phyloP scores from a whole-genome alignment of 37 sponge, comb jelly and placozoan genomes.

The Spongilla lacustris region DNA sequence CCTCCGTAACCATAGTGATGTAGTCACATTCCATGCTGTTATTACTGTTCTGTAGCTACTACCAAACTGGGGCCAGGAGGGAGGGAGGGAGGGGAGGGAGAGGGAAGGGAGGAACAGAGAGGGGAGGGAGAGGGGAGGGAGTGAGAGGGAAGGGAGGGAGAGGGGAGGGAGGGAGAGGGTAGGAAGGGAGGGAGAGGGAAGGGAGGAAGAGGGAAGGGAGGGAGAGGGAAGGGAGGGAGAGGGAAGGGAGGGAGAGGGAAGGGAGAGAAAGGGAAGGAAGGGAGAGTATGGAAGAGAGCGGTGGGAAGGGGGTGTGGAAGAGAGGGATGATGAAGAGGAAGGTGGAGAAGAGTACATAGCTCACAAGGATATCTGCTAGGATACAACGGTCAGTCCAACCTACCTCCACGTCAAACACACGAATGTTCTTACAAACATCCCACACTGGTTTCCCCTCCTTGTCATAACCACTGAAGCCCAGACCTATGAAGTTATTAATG shows the following conservation, averaged over 20 bases:
- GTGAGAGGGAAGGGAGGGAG: not conserved
- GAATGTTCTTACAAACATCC: slow-evolving; percentile 48
- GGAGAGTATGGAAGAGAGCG: too few species aligned
- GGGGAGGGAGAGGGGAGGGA: not conserved
- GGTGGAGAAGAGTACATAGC: not conserved
- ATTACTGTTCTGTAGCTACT: slow-evolving; percentile 38
- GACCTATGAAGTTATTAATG: slow-evolving; percentile 69
- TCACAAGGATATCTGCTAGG: not conserved
- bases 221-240: not conserved
- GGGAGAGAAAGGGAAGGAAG: not conserved
- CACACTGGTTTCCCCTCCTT: slow-evolving; percentile 64
- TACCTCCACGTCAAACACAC: slow-evolving; percentile 36
- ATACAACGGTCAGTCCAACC: not conserved
- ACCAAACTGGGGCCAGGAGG: slow-evolving; percentile 42
- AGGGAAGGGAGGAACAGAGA: not conserved
- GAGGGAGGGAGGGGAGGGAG: not conserved
- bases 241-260: not conserved
- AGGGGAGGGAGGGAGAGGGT: too few species aligned
- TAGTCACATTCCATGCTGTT: slow-evolving; percentile 69
- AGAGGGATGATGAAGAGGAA: not conserved
- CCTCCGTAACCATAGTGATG: slow-evolving; percentile 80
- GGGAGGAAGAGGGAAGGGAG: not conserved
- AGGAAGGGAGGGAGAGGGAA: not conserved
- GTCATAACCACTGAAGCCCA: slow-evolving; percentile 87
- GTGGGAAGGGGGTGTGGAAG: not conserved